Conservation (phyloP, 2,888 invertebrate genomes). For the Ligdia adustata region DNA sequence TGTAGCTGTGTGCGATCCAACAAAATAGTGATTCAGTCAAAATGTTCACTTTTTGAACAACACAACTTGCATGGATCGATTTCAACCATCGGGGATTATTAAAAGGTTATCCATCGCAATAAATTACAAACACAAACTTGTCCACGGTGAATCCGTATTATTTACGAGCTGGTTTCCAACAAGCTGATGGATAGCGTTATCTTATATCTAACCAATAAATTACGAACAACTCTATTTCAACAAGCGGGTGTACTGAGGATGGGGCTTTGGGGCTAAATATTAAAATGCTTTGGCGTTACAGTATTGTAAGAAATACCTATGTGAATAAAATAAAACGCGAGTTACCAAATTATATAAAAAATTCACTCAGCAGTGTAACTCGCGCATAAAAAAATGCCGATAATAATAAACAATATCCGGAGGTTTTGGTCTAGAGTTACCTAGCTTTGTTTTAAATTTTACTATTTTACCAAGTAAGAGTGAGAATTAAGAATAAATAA, state of each 20-base stretch:
- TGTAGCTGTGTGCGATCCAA: background rate
- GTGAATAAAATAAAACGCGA: no score
- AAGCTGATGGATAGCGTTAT: constrained; percentile 58
- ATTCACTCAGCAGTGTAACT: no score
- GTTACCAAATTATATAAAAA: no score
- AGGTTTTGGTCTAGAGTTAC: no score
- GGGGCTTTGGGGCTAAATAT: background rate
- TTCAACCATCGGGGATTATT: constrained; percentile 5
- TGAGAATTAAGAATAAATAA: no score
- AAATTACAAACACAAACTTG: constrained; percentile 29
- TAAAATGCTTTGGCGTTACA: no score
- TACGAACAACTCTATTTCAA: constrained; percentile 58
- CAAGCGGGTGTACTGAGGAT: constrained; percentile 32
- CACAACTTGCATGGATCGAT: background rate
- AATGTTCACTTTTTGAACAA: background rate
- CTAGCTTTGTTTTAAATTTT: no score
- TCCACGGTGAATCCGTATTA: constrained; percentile 30
- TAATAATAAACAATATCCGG: no score
- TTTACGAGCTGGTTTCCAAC: constrained; percentile 30
- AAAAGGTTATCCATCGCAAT: constrained; percentile 11
- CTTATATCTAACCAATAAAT: constrained; percentile 68
- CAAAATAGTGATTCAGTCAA: background rate
- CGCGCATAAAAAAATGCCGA: no score
- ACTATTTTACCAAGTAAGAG: no score
- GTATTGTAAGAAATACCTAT: no score